Evolutionary conservation across 2,888 invertebrate species (phyloP).

Genomic region (Scaptomyza cyrtandrae): DNA sequence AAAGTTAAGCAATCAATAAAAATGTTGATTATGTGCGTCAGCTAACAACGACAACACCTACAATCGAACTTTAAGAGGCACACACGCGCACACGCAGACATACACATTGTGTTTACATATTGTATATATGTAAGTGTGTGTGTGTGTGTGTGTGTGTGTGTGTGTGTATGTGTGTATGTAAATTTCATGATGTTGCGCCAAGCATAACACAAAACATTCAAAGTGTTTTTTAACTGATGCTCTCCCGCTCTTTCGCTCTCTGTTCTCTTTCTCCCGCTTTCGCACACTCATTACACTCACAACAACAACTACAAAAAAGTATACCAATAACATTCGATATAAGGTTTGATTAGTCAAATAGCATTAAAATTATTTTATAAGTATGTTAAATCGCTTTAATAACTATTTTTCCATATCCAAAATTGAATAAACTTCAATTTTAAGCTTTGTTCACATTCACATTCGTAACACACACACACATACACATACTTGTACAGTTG

Average conservation of each 20-base stretch:
- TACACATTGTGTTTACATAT: conserved; percentile 1
- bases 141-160: conserved; percentile 32
- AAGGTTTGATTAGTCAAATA: background rate
- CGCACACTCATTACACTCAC: no score
- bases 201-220: conserved; percentile 50
- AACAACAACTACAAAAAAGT: no score
- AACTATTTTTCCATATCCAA: background rate
- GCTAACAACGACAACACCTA: conserved; percentile 31
- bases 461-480: background rate
- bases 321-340: background rate
- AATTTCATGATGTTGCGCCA: conserved; percentile 42
- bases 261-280: background rate
- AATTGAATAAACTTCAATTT: no score
- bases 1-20: conserved; percentile 63
- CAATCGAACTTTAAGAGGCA: conserved; percentile 14
- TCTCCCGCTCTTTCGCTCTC: background rate
- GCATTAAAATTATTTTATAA: no score
- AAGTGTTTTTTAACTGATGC: conserved; percentile 43
- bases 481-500: background rate
- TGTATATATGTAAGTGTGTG: background rate
- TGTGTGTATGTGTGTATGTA: conserved; percentile 33
- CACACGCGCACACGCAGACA: conserved; percentile 11
- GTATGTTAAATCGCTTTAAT: background rate
- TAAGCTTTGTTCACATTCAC: background rate
- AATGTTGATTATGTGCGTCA: conserved; percentile 51